A percentile compares a stretch with the other conserved stretches of the same genome.
Conservation (phyloP, 2,113 vertebrate species). For the Xenus cinereus region DNA sequence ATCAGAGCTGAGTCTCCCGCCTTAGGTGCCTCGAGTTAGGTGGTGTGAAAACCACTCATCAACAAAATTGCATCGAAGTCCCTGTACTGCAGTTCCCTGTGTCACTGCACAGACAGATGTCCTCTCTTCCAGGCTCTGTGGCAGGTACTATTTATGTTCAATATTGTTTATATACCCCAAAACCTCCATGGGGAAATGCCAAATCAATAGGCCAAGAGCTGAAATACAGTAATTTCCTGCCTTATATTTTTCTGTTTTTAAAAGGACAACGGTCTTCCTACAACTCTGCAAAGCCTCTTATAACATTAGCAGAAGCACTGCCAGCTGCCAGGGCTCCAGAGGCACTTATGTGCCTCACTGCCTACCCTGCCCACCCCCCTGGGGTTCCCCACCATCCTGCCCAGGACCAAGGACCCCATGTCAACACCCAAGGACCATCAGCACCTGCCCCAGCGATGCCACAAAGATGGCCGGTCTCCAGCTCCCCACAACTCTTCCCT, state of each 20-base stretch:
- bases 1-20: neutral
- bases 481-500: neutral
- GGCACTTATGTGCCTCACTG: neutral
- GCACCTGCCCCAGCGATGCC: neutral
- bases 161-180: slow-evolving; percentile 23
- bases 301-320: neutral
- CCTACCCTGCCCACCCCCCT: accelerated
- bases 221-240: neutral
- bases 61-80: neutral
- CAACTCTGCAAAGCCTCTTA: neutral
- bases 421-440: neutral
- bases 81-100: neutral
- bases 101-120: neutral
- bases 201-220: slow-evolving; percentile 31
- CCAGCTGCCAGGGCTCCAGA: neutral
- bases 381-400: accelerated
- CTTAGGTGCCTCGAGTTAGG: neutral
- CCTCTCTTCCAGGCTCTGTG: neutral
- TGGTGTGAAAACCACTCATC: slow-evolving; percentile 13
- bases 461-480: neutral
- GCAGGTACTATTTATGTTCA: slow-evolving; percentile 31
- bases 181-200: neutral
- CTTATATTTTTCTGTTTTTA: slow-evolving; percentile 5
- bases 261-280: neutral
- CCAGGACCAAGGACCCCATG: neutral